Conservation (phyloP, 2,888 invertebrate species). For the Drosophila peninsularis region DNA sequence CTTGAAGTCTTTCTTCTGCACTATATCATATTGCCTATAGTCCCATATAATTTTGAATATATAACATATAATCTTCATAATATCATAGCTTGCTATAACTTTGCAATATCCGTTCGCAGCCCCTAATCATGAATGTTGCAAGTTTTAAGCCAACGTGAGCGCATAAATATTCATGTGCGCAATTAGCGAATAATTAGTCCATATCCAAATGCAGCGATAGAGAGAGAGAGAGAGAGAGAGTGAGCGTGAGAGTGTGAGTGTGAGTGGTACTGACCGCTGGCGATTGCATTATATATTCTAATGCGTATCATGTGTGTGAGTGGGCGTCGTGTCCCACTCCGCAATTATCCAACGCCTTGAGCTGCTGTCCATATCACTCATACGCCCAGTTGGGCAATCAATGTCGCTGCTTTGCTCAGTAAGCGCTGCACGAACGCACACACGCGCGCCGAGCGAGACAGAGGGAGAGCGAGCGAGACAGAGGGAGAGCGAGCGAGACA, state of each 20-base stretch:
- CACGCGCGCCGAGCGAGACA: neutral
- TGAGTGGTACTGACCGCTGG: neutral
- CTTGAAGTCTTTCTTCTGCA: neutral
- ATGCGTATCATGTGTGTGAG: constrained; percentile 24
- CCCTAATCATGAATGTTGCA: neutral
- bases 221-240: too few relatives aligned
- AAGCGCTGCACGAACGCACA: constrained; percentile 54
- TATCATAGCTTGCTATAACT: neutral
- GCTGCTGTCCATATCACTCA: constrained; percentile 72
- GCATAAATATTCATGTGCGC: constrained; percentile 10
- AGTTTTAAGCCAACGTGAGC: neutral
- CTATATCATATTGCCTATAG: neutral
- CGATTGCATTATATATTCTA: constrained; percentile 56
- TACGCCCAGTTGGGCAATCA: constrained; percentile 76
- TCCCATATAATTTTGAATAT: neutral
- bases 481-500: neutral
- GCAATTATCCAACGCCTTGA: constrained; percentile 35
- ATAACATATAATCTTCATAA: neutral
- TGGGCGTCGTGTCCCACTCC: constrained; percentile 1
- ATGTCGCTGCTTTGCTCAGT: constrained; percentile 47
- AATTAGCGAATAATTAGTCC: constrained; percentile 35
- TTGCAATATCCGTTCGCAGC: neutral
- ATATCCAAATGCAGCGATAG: constrained; percentile 18
- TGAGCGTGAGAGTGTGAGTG: neutral
- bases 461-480: neutral